Conservation (phyloP, 2,113 vertebrate genomes). For the Etheostoma cragini region DNA sequence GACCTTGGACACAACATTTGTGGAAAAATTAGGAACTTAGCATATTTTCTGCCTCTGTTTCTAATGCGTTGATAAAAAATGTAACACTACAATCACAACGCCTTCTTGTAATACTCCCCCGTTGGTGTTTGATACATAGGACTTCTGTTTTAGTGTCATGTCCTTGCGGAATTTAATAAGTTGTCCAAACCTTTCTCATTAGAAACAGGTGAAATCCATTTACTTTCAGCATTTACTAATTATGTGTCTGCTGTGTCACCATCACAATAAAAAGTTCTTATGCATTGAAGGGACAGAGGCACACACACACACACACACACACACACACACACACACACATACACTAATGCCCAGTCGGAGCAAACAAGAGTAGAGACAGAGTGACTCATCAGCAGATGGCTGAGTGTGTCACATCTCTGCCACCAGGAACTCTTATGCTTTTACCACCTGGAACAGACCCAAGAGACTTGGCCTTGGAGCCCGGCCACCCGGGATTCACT, state of each 20-base stretch:
- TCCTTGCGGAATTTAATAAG: conserved; percentile 34
- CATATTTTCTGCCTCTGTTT: conserved; percentile 5
- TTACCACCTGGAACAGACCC: conserved; percentile 74
- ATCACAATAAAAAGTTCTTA: conserved; percentile 49
- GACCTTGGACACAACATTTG: conserved; percentile 8
- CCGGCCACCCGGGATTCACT: conserved; percentile 30
- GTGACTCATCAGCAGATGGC: conserved; percentile 83
- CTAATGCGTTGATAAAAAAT: background rate
- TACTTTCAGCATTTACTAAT: conserved; percentile 37
- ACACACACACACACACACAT: background rate
- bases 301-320: background rate
- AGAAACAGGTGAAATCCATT: conserved; percentile 50
- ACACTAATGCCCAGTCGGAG: conserved; percentile 53
- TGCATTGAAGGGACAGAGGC: conserved; percentile 16
- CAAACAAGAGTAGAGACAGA: conserved; percentile 57
- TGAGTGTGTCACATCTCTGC: conserved; percentile 63
- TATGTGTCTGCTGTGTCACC: conserved; percentile 32
- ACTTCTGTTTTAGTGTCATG: conserved; percentile 28
- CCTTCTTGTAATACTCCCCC: background rate
- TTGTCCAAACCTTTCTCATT: conserved; percentile 37
- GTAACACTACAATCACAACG: background rate
- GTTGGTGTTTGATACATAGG: background rate
- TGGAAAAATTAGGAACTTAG: background rate
- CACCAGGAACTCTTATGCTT: conserved; percentile 79
- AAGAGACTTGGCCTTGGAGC: conserved; percentile 56